Conservation (phyloP, 1,140 invertebrate species). For the Batillaria attramentaria region DNA sequence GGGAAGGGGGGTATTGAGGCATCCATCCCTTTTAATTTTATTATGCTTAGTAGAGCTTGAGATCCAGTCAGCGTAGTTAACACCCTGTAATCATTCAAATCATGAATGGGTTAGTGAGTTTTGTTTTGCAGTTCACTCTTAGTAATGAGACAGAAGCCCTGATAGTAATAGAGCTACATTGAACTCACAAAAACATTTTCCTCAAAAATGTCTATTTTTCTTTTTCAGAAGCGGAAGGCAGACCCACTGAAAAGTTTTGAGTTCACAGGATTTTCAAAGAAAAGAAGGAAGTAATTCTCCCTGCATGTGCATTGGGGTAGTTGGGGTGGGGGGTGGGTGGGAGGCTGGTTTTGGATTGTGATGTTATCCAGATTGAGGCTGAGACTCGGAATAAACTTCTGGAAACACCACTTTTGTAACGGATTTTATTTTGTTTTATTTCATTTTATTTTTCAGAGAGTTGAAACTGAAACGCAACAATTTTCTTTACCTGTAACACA, state of each 20-base stretch:
- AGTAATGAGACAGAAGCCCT: neutral
- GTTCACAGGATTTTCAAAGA: conserved; percentile 62
- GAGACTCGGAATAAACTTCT: neutral
- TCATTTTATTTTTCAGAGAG: neutral
- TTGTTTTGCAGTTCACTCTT: neutral
- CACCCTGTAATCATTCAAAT: neutral
- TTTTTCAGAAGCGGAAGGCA: conserved; percentile 67
- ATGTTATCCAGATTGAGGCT: neutral
- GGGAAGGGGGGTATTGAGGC: neutral
- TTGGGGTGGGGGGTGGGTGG: neutral
- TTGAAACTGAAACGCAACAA: neutral
- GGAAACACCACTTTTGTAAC: neutral
- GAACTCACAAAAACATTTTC: neutral
- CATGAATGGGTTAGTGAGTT: neutral
- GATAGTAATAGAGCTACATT: neutral
- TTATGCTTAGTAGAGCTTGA: neutral
- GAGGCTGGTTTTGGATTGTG: neutral
- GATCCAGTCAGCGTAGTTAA: neutral
- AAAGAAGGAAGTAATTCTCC: conserved; percentile 50
- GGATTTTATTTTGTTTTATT: neutral
- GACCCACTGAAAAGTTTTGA: conserved; percentile 71
- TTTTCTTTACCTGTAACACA: too few species aligned
- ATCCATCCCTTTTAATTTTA: neutral
- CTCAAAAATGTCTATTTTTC: conserved; percentile 31
- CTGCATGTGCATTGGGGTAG: neutral